A percentile compares a stretch with the other conserved stretches of the same genome.
phyloP scores from a whole-genome alignment of 2,113 vertebrate genomes.

The Todiramphus saurophagus region DNA sequence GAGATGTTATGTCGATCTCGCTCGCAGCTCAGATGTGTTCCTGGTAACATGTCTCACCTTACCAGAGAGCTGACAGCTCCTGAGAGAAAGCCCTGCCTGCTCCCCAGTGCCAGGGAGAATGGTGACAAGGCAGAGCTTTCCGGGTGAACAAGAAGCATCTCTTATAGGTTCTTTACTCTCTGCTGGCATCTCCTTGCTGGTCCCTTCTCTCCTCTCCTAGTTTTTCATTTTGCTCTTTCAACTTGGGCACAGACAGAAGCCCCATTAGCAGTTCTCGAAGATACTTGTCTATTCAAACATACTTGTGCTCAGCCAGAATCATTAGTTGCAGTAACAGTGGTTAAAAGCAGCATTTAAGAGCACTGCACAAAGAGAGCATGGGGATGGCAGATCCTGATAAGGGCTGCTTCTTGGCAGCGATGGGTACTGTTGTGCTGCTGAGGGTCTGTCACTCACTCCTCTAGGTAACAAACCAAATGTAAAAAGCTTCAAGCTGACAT shows the following conservation, averaged over 20 bases:
- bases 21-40: background rate
- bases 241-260: background rate
- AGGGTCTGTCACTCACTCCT: background rate
- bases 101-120: background rate
- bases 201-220: background rate
- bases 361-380: background rate
- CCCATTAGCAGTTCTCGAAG: constrained; percentile 20
- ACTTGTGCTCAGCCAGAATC: constrained; percentile 24
- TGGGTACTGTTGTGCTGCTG: background rate
- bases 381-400: constrained; percentile 32
- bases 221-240: background rate
- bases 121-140: constrained; percentile 8
- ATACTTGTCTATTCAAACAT: constrained; percentile 64
- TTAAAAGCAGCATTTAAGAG: constrained; percentile 31
- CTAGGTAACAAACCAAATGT: background rate
- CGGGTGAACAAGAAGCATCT: background rate
- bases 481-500: background rate
- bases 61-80: constrained; percentile 12
- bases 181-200: background rate
- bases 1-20: background rate
- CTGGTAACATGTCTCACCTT: background rate
- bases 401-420: background rate
- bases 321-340: constrained; percentile 28
- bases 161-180: background rate
- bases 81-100: background rate